Evolutionary conservation across 2,113 vertebrate species (phyloP).

Genomic region (Petromus typicus): DNA sequence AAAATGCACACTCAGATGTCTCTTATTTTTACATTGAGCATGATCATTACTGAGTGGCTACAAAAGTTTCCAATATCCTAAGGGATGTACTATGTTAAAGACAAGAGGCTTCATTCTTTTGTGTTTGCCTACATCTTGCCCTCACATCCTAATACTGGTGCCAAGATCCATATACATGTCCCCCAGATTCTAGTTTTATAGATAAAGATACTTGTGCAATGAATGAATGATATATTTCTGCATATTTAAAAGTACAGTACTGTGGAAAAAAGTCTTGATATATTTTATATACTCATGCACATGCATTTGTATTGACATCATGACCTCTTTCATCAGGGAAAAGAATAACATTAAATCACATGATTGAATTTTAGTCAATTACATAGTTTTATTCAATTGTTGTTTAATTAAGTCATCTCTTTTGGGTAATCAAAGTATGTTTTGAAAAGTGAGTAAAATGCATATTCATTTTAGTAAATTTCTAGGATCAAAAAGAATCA

Average conservation of each 20-base stretch:
- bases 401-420: not conserved
- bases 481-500: slow-evolving; percentile 42
- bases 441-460: slow-evolving; percentile 3
- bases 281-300: no score
- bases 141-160: not conserved
- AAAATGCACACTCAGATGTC: not conserved
- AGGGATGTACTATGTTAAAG: not conserved
- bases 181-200: not conserved
- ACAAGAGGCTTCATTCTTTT: not conserved
- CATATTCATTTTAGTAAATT: slow-evolving; percentile 34
- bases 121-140: not conserved
- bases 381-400: not conserved
- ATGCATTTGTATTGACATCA: not conserved
- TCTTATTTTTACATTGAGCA: slow-evolving; percentile 17
- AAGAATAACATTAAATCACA: slow-evolving; percentile 19
- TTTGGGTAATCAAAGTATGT: not conserved
- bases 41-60: slow-evolving; percentile 24
- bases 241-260: not conserved
- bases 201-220: not conserved
- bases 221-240: not conserved
- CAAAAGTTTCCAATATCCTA: not conserved
- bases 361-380: slow-evolving; percentile 18
- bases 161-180: not conserved
- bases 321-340: not conserved
- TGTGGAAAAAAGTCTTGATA: not conserved